Evolutionary conservation across 2,888 invertebrate genomes (phyloP).

Genomic region (Odontocerum albicorne): DNA sequence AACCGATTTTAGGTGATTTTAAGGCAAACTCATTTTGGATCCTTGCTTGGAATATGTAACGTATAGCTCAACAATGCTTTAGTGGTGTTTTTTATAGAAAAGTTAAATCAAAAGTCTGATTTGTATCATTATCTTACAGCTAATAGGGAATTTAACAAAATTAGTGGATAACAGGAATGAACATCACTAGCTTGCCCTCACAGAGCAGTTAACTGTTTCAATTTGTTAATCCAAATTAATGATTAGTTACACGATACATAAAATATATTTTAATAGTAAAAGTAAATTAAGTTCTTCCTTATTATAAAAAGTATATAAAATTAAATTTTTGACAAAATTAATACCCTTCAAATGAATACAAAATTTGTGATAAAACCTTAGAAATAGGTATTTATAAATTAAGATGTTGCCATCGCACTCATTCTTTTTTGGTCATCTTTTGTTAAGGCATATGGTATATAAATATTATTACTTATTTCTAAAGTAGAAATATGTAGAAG

Average conservation of each 20-base stretch:
- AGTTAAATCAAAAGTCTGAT: slow-evolving; percentile 13
- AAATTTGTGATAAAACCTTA: slow-evolving; percentile 20
- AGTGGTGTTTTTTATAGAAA: not conserved
- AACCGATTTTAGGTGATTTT: slow-evolving; percentile 1
- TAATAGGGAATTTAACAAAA: not conserved
- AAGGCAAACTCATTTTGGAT: not conserved
- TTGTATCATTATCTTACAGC: slow-evolving; percentile 8
- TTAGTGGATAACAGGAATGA: not conserved
- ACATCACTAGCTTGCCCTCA: not conserved
- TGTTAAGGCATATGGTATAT: not conserved
- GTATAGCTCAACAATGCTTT: slow-evolving; percentile 14
- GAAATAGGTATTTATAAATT: slow-evolving; percentile 4
- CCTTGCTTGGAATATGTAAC: slow-evolving; percentile 11
- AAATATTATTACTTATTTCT: not conserved
- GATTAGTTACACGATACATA: not conserved
- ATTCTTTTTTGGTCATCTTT: not conserved
- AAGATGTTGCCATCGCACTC: not conserved
- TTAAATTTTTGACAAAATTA: not conserved
- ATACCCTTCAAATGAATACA: not conserved
- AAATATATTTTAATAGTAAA: not conserved
- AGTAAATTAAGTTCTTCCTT: not conserved
- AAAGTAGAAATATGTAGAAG: too few species aligned
- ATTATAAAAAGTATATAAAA: not conserved
- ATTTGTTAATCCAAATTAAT: not conserved
- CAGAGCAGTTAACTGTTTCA: slow-evolving; percentile 5